Conservation (phyloP, 2,888 invertebrate species). For the Yponomeuta plumbellus region DNA sequence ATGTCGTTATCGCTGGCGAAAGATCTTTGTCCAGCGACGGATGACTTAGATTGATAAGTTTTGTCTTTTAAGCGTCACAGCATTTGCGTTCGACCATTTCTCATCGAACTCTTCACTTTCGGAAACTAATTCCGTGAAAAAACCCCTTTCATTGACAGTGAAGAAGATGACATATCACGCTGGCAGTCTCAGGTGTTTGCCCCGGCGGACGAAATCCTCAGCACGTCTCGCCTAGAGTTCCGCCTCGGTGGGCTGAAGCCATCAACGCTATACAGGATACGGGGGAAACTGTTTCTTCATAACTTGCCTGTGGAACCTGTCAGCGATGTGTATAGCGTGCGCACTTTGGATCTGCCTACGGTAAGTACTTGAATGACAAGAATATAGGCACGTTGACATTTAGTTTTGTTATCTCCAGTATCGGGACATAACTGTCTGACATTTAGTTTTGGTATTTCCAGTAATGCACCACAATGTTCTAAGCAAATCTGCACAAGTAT, state of each 20-base stretch:
- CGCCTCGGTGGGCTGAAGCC: constrained; percentile 85
- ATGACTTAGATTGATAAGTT: too few relatives aligned
- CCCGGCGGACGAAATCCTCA: constrained; percentile 89
- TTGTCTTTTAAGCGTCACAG: too few relatives aligned
- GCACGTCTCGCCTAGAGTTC: constrained; percentile 90
- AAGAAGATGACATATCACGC: constrained; percentile 80
- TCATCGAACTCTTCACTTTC: background rate
- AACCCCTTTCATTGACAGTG: constrained; percentile 48
- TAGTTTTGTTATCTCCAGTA: too few relatives aligned
- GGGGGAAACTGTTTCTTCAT: constrained; percentile 86
- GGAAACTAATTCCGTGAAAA: background rate
- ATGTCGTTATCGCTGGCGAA: too few relatives aligned
- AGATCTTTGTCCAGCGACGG: too few relatives aligned
- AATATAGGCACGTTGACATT: too few relatives aligned
- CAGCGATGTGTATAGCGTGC: constrained; percentile 85
- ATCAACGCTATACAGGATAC: constrained; percentile 87
- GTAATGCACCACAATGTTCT: too few relatives aligned
- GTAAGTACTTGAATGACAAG: constrained; percentile 34
- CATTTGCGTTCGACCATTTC: too few relatives aligned
- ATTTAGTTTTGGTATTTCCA: too few relatives aligned
- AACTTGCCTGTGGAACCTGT: constrained; percentile 86
- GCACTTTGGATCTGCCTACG: constrained; percentile 76
- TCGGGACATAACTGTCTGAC: too few relatives aligned
- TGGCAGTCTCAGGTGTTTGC: constrained; percentile 93
- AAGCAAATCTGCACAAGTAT: too few relatives aligned